Conservation (phyloP, 2,113 vertebrate species). For the Hypocryptadius cinnamomeus region DNA sequence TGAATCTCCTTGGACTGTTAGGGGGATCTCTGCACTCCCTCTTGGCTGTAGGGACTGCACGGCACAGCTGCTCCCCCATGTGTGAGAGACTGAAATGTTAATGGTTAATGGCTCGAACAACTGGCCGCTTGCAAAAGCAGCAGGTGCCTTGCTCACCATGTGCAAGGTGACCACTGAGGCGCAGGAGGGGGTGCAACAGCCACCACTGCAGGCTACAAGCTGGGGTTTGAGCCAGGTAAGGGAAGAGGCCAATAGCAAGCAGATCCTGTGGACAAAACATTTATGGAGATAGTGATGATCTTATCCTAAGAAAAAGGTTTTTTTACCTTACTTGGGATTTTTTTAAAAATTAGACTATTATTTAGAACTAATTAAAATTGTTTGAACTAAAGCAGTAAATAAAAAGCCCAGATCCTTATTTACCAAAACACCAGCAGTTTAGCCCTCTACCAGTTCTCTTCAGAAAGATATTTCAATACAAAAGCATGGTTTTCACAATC, state of each 20-base stretch:
- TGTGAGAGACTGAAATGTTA: background rate
- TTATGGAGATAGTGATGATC: background rate
- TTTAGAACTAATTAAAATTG: background rate
- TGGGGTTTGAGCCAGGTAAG: background rate
- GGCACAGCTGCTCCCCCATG: background rate
- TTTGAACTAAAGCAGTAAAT: background rate
- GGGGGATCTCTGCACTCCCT: background rate
- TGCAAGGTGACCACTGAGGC: background rate
- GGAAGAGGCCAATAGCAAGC: background rate
- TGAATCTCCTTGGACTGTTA: background rate
- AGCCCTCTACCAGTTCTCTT: background rate
- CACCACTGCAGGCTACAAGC: background rate
- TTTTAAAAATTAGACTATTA: background rate
- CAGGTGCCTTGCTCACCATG: background rate
- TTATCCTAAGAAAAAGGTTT: background rate
- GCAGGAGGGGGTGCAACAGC: background rate
- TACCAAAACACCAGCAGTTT: background rate
- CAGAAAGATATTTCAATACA: background rate
- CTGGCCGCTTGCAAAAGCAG: background rate
- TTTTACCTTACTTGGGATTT: background rate
- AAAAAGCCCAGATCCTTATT: background rate
- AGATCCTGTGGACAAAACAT: background rate
- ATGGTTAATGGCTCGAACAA: background rate
- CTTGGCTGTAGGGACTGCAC: background rate
- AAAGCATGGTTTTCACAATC: background rate